A percentile compares a stretch with the other conserved stretches of the same genome.
Evolutionary conservation across 2,888 invertebrate genomes (phyloP).

Genomic region (Eupithecia centaureata): DNA sequence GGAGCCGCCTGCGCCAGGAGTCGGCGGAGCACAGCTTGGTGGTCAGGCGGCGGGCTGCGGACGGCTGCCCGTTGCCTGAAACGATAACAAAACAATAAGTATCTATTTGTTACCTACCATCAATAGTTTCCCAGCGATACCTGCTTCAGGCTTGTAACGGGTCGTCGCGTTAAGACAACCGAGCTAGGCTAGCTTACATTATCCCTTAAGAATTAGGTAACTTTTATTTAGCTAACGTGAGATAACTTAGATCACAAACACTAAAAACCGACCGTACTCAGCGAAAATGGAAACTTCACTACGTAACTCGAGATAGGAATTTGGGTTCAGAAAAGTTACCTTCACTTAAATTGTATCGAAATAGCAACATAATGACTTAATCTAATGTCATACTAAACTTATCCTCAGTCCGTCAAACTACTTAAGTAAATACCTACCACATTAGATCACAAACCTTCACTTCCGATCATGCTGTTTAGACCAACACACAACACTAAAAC

Average conservation of each 20-base stretch:
- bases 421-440: background rate
- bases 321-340: background rate
- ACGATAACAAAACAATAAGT: background rate
- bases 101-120: background rate
- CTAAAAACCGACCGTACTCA: background rate
- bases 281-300: background rate
- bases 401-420: background rate
- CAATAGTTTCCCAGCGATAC: background rate
- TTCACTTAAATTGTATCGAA: background rate
- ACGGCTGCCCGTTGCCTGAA: conserved; percentile 17
- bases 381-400: background rate
- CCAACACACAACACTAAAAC: conserved; percentile 2
- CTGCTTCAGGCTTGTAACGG: background rate
- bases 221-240: background rate
- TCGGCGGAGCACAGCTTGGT: conserved; percentile 71
- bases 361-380: background rate
- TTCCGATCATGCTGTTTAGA: conserved; percentile 48
- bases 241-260: background rate
- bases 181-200: no score
- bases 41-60: conserved; percentile 55
- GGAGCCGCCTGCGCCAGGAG: conserved; percentile 83
- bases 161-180: background rate
- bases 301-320: background rate
- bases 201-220: background rate
- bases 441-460: conserved; percentile 43